A percentile compares a stretch with the other conserved stretches of the same genome.
Conservation (phyloP, 2,113 vertebrate genomes). For the Prolemur simus region DNA sequence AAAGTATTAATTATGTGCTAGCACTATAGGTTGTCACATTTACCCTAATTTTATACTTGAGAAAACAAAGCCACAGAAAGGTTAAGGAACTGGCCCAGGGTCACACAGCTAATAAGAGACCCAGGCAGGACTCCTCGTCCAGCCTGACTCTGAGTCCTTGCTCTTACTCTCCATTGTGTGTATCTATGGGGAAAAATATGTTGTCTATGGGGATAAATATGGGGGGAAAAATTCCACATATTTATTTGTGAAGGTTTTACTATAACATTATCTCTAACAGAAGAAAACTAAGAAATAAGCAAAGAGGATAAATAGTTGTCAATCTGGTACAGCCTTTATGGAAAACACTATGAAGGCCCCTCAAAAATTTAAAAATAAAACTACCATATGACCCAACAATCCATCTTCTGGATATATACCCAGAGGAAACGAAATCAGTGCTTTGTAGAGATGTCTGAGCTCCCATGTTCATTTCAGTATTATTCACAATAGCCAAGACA, state of each 20-base stretch:
- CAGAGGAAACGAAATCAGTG: background rate
- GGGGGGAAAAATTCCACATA: background rate
- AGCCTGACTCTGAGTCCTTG: background rate
- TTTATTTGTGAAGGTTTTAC: background rate
- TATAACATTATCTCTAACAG: background rate
- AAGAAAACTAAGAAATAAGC: background rate
- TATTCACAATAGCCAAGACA: background rate
- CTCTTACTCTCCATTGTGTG: background rate
- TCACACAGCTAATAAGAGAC: background rate
- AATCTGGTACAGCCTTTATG: background rate
- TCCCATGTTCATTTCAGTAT: background rate
- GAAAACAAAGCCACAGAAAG: background rate
- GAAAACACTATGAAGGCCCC: background rate
- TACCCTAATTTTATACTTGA: background rate
- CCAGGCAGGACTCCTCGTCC: background rate
- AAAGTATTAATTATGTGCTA: background rate
- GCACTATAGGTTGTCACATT: background rate
- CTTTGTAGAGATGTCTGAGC: background rate
- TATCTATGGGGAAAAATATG: too few relatives aligned
- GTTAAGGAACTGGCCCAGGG: background rate
- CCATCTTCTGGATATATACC: background rate
- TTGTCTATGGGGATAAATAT: too few relatives aligned
- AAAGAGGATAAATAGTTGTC: background rate
- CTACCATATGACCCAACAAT: background rate
- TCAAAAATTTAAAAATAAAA: background rate